These are phyloP conservation scores for Malurus alboscapulatus DNA, from an alignment of 2,113 vertebrate species.

Conservation along the genomic window DNA sequence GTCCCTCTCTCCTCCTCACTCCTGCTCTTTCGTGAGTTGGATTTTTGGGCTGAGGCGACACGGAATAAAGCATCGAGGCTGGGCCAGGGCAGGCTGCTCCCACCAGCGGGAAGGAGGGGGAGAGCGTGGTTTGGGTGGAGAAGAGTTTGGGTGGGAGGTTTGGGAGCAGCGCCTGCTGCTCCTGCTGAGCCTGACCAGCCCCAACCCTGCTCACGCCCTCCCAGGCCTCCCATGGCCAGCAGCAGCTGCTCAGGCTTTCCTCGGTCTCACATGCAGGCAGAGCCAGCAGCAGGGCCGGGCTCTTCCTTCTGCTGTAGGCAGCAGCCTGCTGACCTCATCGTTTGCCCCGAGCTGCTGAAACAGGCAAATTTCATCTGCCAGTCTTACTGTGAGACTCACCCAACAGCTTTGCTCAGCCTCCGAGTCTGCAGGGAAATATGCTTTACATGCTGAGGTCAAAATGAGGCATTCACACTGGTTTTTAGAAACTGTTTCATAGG, in stretches of 20 bases:
- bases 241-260: not conserved
- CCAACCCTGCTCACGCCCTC: accelerated
- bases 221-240: not conserved
- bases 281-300: not conserved
- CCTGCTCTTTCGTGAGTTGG: not conserved
- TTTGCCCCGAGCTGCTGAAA: not conserved
- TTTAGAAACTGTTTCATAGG: not conserved
- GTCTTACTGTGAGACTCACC: accelerated
- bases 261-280: not conserved
- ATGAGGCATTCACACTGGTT: not conserved
- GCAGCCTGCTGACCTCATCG: not conserved
- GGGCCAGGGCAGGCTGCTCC: not conserved
- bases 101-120: not conserved
- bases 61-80: not conserved
- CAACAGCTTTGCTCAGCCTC: not conserved
- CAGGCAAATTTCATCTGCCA: not conserved
- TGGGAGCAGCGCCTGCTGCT: not conserved
- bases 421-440: not conserved
- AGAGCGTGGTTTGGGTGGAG: not conserved
- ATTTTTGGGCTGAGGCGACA: not conserved
- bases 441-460: not conserved
- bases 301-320: not conserved
- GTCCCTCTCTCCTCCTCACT: not conserved
- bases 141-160: not conserved
- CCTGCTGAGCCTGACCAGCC: not conserved